These are phyloP conservation scores for Dryocosmus kuriphilus DNA, from an alignment of 2,888 invertebrate species.

Conservation along the genomic window DNA sequence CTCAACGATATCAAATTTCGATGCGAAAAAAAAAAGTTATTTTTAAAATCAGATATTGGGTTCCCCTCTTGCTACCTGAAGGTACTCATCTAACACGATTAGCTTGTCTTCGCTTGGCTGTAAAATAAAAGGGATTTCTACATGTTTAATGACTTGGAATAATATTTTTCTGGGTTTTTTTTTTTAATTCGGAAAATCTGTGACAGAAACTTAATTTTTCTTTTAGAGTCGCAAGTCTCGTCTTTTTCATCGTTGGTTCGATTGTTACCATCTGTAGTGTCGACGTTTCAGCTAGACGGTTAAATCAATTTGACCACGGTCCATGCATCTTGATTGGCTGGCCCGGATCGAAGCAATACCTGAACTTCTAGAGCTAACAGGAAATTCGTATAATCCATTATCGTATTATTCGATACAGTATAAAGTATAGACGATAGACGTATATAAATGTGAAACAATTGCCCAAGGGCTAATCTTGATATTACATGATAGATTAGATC, in stretches of 20 bases:
- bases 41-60: constrained; percentile 29
- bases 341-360: constrained; percentile 29
- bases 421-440: too few species aligned
- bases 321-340: constrained; percentile 38
- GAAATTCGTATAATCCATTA: constrained; percentile 13
- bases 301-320: constrained; percentile 36
- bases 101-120: neutral
- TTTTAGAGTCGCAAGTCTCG: neutral
- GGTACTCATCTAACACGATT: neutral
- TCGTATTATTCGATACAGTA: neutral
- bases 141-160: too few species aligned
- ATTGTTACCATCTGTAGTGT: constrained; percentile 6
- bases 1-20: constrained; percentile 10
- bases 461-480: constrained; percentile 26
- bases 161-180: neutral
- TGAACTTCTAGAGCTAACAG: neutral
- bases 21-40: constrained; percentile 1
- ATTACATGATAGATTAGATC: constrained; percentile 5
- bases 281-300: neutral
- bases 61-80: constrained; percentile 30
- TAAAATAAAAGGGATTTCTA: neutral
- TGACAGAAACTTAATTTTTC: neutral
- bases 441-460: neutral
- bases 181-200: neutral
- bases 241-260: neutral